A percentile compares a stretch with the other conserved stretches of the same genome.
Conservation (phyloP, 2,797 vertebrate genomes). For the Taeniopygia guttata region DNA sequence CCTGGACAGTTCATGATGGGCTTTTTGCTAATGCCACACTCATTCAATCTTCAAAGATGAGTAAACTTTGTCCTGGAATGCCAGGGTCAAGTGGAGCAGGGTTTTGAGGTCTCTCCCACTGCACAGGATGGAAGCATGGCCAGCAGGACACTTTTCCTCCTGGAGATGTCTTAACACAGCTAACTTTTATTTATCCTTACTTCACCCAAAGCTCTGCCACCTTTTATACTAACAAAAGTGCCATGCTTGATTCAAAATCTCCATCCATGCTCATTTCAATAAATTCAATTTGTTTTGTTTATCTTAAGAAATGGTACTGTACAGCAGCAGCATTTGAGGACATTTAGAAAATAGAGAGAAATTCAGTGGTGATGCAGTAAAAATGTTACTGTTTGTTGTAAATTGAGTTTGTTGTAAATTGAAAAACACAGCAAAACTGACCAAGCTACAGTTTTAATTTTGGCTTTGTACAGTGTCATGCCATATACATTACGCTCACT, state of each 20-base stretch:
- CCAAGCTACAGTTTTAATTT: not conserved
- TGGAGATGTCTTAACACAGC: not conserved
- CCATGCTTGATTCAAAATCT: not conserved
- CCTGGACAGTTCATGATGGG: not conserved
- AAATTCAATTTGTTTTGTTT: not conserved
- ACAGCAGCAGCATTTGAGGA: not conserved
- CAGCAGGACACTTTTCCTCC: not conserved
- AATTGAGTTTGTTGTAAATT: not conserved
- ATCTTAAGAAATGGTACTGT: not conserved
- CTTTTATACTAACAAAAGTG: not conserved
- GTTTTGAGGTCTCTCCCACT: not conserved
- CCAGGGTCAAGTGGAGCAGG: not conserved
- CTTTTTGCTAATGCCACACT: not conserved
- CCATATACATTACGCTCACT: not conserved
- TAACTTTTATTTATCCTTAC: not conserved
- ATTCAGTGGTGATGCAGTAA: not conserved
- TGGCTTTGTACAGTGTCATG: not conserved
- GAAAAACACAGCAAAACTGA: not conserved
- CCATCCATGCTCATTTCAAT: not conserved
- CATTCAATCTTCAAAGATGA: not conserved
- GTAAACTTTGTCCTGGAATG: not conserved
- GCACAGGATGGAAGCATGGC: not conserved
- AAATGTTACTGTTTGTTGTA: not conserved
- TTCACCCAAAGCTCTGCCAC: not conserved
- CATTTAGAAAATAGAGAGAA: not conserved